Percentiles rank a stretch among this genome's conserved stretches.
phyloP scores from a whole-genome alignment of 2,888 invertebrate species.

The Sisyra nigra region DNA sequence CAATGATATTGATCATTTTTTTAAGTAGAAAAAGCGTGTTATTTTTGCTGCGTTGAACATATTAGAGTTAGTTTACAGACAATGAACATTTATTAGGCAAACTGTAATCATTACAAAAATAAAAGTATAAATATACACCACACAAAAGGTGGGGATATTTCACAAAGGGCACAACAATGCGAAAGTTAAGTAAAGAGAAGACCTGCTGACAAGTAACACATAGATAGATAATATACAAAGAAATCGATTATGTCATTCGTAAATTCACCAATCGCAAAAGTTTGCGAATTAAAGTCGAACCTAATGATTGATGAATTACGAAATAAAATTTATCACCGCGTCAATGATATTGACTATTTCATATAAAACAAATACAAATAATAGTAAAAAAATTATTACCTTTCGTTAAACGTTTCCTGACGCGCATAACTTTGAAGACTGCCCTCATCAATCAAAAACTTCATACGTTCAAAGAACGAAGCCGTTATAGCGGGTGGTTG shows the following conservation, averaged over 20 bases:
- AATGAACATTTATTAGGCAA: no score
- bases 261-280: no score
- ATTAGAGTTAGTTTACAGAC: no score
- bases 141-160: constrained; percentile 29
- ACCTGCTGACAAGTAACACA: constrained; percentile 4
- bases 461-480: constrained; percentile 96
- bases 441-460: constrained; percentile 95
- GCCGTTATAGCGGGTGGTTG: constrained; percentile 95
- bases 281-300: no score
- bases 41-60: not conserved
- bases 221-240: not conserved
- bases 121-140: constrained; percentile 14
- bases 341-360: no score
- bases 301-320: no score
- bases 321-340: no score
- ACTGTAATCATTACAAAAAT: not conserved
- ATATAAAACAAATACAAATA: constrained; percentile 10
- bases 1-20: no score
- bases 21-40: not conserved
- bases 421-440: constrained; percentile 96
- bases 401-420: constrained; percentile 91
- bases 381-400: constrained; percentile 43
- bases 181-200: constrained; percentile 26
- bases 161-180: constrained; percentile 78
- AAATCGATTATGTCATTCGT: no score